Conservation (phyloP, 64 coral and sea anemone species). For the Cladopsammia gracilis region DNA sequence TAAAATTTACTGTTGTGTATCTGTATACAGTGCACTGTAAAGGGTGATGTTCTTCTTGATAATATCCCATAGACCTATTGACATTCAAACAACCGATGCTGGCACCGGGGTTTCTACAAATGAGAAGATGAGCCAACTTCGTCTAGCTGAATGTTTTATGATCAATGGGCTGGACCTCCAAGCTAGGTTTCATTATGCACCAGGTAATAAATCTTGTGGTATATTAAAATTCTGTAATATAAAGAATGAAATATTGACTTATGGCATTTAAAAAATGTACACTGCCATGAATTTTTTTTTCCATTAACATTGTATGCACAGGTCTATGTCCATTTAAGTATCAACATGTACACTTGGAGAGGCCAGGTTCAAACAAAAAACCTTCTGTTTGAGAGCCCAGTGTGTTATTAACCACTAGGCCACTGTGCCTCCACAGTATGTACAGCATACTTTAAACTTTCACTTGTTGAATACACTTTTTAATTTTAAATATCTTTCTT, state of each 20-base stretch:
- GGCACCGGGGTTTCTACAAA: conserved; percentile 40
- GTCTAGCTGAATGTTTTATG: conserved; percentile 56
- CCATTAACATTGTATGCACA: conserved; percentile 52
- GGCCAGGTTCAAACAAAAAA: conserved; percentile 56
- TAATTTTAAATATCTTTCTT: conserved; percentile 50
- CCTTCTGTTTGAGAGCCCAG: conserved; percentile 48
- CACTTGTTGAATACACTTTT: conserved; percentile 46
- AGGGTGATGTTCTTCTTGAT: background rate
- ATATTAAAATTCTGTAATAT: too few relatives aligned
- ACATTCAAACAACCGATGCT: conserved; percentile 51
- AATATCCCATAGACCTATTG: conserved; percentile 28
- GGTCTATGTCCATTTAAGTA: conserved; percentile 57
- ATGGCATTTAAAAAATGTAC: conserved; percentile 51
- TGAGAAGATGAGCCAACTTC: conserved; percentile 39
- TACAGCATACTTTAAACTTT: conserved; percentile 48
- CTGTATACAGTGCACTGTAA: conserved; percentile 54
- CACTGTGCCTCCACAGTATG: conserved; percentile 53
- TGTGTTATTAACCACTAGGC: conserved; percentile 45
- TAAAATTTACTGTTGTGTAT: conserved; percentile 55
- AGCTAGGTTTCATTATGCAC: conserved; percentile 58
- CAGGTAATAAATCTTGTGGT: background rate
- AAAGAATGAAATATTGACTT: conserved; percentile 10
- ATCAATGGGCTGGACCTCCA: conserved; percentile 40
- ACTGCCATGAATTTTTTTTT: conserved; percentile 44
- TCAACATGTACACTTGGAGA: conserved; percentile 49